A percentile compares a stretch with the other conserved stretches of the same genome.
Conservation (phyloP, 2,888 invertebrate genomes). For the Diploptera punctata region DNA sequence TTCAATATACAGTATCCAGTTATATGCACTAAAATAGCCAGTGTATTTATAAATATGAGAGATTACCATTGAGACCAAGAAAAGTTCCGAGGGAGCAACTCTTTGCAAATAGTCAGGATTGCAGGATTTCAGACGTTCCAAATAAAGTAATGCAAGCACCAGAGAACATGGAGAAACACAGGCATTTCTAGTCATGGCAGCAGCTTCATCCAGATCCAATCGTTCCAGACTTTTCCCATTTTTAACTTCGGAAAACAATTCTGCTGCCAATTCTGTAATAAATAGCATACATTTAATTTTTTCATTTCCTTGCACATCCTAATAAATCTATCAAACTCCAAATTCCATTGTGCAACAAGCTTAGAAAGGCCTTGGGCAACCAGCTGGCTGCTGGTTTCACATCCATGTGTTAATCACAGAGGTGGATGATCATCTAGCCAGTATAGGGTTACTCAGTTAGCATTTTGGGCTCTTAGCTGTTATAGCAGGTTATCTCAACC, state of each 20-base stretch:
- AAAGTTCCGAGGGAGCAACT: constrained; percentile 89
- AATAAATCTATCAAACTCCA: no score
- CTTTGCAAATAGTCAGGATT: constrained; percentile 84
- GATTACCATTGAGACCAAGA: constrained; percentile 91
- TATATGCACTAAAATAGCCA: no score
- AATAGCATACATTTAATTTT: background rate
- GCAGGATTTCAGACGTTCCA: constrained; percentile 83
- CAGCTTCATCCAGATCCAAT: constrained; percentile 77
- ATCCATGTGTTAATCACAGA: no score
- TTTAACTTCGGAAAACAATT: constrained; percentile 80
- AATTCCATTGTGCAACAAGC: no score
- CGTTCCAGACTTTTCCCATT: constrained; percentile 78
- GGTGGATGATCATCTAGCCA: no score
- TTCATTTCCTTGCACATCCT: background rate
- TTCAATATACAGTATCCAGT: no score
- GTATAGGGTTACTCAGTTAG: no score
- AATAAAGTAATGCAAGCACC: constrained; percentile 90
- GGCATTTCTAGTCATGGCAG: constrained; percentile 76
- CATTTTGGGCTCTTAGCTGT: no score
- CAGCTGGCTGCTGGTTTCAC: no score
- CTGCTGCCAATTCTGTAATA: constrained; percentile 77
- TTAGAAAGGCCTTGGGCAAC: no score
- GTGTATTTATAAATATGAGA: no score
- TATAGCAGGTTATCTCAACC: no score
- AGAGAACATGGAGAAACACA: constrained; percentile 92